Evolutionary conservation across 2,888 invertebrate genomes (phyloP), one percentile per base, ranked within the genome.

Genomic region (Branchellion lobata): DNA sequence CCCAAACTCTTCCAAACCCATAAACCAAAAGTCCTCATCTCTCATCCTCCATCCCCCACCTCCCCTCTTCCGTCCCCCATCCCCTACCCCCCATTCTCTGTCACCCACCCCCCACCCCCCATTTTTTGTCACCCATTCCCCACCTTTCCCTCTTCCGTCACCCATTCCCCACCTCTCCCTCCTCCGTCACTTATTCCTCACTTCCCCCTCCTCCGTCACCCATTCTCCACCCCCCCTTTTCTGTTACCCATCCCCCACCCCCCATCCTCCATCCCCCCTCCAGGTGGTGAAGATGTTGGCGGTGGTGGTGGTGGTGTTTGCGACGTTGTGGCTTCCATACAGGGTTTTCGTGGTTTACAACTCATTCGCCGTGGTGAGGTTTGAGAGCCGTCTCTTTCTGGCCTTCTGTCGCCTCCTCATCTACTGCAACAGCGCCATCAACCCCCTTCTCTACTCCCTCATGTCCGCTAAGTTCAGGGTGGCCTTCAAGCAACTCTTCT

Each of bases 231-330:
- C 5, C 14, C 40, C 40, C 5, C 14, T 14, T 14, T 8, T 40
- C 40, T 14, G 14, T 40, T 21, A 3, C 3, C 21, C 65, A 3
- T 8, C 21, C 65, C 65, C 3, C 21, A 3, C 65, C 5, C 21
- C 65, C 65, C 3, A 11, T 21, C 65, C 3, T 65, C 65, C n/a
- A 27, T 65, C 65, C 65, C 3, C 21, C 79, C 83, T 82, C 31
- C 86, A 91, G 90, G 91, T 91, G 31, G 90, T 91, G 53, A 90
- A 91, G 84, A 91, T 91, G 91, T 85, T 91, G 84, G 89, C 89
- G 0, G 89, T 90, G 36, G 90, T 91, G 33, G 91, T 91, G 36
- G 86, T 88, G 0, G 88, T 91, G 31, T 91, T 91, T 84, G 91
- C 91, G 33, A 87, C 89, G 0, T 87, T 91, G 78, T 91, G 91